Base-by-base conservation (phyloP, 2,113 vertebrate genomes). In the Poicephalus gulielmi region DNA sequence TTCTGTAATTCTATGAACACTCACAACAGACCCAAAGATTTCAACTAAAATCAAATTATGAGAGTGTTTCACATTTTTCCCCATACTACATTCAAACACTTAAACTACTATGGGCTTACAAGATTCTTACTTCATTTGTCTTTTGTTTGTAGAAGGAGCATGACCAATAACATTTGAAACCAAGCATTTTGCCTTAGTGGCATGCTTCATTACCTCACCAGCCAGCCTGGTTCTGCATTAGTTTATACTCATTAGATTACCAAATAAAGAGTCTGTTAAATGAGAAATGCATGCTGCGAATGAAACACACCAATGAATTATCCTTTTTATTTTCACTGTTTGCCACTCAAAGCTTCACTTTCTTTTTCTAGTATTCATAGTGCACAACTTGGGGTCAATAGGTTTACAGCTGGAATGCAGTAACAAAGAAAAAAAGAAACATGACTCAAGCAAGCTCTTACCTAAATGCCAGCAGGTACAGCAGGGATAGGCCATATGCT, bases 401-500 rank as follows among this genome's bases (percentile, higher is more conserved):
- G 39, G 11, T 75, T 84, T 68, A 81, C 22, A 91, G 59, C 12
- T 64, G 17, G 37, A 90, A 85, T 30, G 17, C 67, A 93, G 23
- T n/a, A 83, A 86, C 9, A 71, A 73, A 33, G 16, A 3, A 14
- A 46, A 79, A 75, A 69, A 76, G 27, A 44, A 92, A 64, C 11
- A 30, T 0, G 2, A 89, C 44, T 82, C 25, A 59, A 89, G 78
- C 62, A 94, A 86, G 49, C 50, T 92, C 96, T 97, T 95, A 95
- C 95, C 94, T 95, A 96, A 94, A 88, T 73, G 88, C 41, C 89
- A 94, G 95, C 82, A 95, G 78, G 87, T 66, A 88, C 33, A 95
- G 37, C 88, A 74, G 63, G 70, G 43, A 83, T 39, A 94, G 69
- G 59, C 67, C 92, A 90, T 33, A 70, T 84, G 60, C 50, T 87